A percentile compares a stretch with the other conserved stretches of the same genome.
Conservation (phyloP, 2,888 invertebrate species). For the Caenorhabditis japonica region DNA sequence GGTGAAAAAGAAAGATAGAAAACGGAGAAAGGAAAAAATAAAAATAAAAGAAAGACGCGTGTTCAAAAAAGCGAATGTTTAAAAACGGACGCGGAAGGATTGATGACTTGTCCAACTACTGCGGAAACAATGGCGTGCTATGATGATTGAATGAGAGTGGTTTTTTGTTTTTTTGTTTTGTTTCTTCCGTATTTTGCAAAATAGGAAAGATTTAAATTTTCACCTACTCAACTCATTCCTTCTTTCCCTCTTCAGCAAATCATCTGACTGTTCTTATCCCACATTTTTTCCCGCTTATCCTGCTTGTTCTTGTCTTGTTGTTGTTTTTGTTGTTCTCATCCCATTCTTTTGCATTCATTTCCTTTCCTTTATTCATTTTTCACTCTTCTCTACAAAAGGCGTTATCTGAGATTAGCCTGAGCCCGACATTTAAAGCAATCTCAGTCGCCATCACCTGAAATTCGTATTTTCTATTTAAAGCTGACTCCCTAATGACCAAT, state of each 20-base stretch:
- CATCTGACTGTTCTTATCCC: slow-evolving; percentile 32
- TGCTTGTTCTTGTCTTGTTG: slow-evolving; percentile 43
- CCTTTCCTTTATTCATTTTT: slow-evolving; percentile 17
- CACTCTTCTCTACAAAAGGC: too few relatives aligned
- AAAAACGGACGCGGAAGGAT: slow-evolving; percentile 23
- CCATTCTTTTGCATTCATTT: slow-evolving; percentile 3
- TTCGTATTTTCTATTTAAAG: too few relatives aligned
- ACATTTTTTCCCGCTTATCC: slow-evolving; percentile 5
- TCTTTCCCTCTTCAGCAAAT: slow-evolving; percentile 24
- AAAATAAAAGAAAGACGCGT: slow-evolving; percentile 26
- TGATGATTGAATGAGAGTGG: slow-evolving; percentile 44
- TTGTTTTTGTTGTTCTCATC: slow-evolving; percentile 41
- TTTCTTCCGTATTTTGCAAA: slow-evolving; percentile 3
- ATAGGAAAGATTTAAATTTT: slow-evolving; percentile 7
- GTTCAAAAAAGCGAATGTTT: slow-evolving; percentile 35
- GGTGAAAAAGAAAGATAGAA: slow-evolving; percentile 11
- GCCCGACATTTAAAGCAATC: too few relatives aligned
- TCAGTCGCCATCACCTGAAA: too few relatives aligned
- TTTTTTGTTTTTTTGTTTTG: slow-evolving; percentile 4
- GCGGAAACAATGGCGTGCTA: too few relatives aligned
- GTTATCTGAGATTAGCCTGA: too few relatives aligned
- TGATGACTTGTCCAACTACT: slow-evolving; percentile 25
- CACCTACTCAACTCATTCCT: slow-evolving; percentile 16
- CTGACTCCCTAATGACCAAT: too few relatives aligned
- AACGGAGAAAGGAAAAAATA: slow-evolving; percentile 1